Conservation (phyloP, 64 coral and sea anemone genomes). For the Cladopsammia gracilis region DNA sequence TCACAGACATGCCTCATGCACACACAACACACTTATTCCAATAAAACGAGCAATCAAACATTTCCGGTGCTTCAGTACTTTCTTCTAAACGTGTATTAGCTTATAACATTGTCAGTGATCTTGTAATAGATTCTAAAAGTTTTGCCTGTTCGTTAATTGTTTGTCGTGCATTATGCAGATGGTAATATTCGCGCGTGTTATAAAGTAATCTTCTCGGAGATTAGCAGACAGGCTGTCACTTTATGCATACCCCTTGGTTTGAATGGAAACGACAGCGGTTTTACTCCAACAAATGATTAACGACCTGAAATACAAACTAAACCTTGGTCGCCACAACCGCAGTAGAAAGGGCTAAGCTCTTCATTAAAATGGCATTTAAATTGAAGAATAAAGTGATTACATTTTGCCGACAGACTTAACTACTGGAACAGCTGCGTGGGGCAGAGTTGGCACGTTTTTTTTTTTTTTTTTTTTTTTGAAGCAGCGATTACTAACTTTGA, state of each 20-base stretch:
- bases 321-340: background rate
- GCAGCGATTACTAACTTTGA: too few relatives aligned
- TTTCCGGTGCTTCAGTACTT: constrained; percentile 51
- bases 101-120: constrained; percentile 57
- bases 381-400: constrained; percentile 30
- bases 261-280: constrained; percentile 14
- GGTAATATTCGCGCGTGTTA: constrained; percentile 5
- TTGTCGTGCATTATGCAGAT: background rate
- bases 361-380: constrained; percentile 19
- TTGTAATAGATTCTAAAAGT: constrained; percentile 46
- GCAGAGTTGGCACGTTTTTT: background rate
- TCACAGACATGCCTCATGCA: constrained; percentile 18
- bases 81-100: constrained; percentile 19
- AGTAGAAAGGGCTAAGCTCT: background rate
- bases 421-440: background rate
- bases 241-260: background rate
- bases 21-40: constrained; percentile 41
- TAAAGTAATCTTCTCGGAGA: constrained; percentile 6
- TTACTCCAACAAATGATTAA: background rate
- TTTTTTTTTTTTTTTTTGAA: too few relatives aligned
- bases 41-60: constrained; percentile 54
- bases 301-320: constrained; percentile 8
- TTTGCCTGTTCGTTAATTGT: background rate
- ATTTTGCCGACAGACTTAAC: constrained; percentile 18
- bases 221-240: constrained; percentile 24